Base-by-base conservation (phyloP, 2,113 vertebrate species). In the Onychostoma macrolepis region DNA sequence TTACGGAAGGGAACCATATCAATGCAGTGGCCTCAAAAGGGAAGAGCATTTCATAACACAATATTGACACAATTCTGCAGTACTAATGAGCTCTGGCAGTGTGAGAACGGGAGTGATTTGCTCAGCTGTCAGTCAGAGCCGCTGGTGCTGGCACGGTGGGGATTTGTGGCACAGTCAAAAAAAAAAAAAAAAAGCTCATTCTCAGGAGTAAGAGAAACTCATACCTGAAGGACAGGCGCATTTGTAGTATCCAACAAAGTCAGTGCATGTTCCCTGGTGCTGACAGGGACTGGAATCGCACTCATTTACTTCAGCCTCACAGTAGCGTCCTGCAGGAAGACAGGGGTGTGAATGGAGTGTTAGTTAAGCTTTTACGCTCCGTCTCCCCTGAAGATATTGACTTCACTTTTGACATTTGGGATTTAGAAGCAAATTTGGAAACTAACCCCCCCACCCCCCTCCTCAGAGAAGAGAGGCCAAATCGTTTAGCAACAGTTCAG, bases 221-320 rank as follows among this genome's bases (percentile, higher is more conserved):
- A 87, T 91, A 97, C 96, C 96, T 93, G 88, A 15, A 69, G 92
- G 95, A 89, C 96, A 97, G 12, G 11, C 90, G 77, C 97, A 97
- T 30, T 91, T 79, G 78, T 96, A 95, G 90, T 88, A 75, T 63
- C 93, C 94, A 41, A 90, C 84, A 81, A 92, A 91, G 85, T 92
- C 92, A 28, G 82, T 72, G 84, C 96, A 97, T 2, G 92, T 94
- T 85, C 95, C 95, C 72, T 93, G 93, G 89, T 96, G 94, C 89
- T 93, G 93, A 92, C 96, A 96, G 26, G 93, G 94, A 77, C 69
- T 93, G 76, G 91, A 95, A 38, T 26, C 80, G 75, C 97, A 97
- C 83, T 92, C 92, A 81, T 91, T 85, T 86, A 95, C 92, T 88
- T 96, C 91, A 2, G 89, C 91, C 83, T 97, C 92, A 0, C 96